Conservation (phyloP, 2,113 vertebrate species). For the Ptilorrhoa leucosticta region DNA sequence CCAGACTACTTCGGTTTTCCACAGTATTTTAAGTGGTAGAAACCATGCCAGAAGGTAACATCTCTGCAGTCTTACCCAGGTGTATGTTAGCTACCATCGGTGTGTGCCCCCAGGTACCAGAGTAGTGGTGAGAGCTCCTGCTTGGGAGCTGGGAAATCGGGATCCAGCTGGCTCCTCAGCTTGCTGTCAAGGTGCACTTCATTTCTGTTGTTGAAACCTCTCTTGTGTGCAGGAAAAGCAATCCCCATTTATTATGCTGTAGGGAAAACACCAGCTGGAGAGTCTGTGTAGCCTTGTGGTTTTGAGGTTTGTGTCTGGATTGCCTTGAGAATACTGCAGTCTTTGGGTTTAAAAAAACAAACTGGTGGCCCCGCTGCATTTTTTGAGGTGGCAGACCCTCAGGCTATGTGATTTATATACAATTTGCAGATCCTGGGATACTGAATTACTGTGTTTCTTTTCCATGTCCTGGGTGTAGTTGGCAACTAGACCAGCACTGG, state of each 20-base stretch:
- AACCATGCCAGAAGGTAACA: not conserved
- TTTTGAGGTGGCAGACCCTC: not conserved
- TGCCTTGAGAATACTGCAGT: not conserved
- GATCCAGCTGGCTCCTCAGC: not conserved
- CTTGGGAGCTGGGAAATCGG: not conserved
- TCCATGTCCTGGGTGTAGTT: not conserved
- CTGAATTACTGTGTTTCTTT: not conserved
- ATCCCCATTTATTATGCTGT: not conserved
- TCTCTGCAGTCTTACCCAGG: not conserved
- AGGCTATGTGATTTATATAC: not conserved
- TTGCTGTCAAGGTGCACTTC: not conserved
- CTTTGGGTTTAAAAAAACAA: not conserved
- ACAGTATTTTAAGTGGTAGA: not conserved
- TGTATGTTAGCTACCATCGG: not conserved
- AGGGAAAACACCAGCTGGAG: not conserved
- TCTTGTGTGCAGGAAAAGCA: not conserved
- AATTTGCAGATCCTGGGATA: not conserved
- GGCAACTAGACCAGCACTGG: not conserved
- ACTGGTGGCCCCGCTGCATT: not conserved
- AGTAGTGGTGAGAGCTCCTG: not conserved
- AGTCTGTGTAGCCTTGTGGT: not conserved
- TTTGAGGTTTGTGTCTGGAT: not conserved
- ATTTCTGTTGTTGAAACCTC: not conserved
- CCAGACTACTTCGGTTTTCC: not conserved
- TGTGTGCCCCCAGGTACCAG: not conserved